Evolutionary conservation across 2,113 vertebrate genomes (phyloP), one percentile per base, ranked within the genome.

Genomic region (Xiphorhynchus elegans): DNA sequence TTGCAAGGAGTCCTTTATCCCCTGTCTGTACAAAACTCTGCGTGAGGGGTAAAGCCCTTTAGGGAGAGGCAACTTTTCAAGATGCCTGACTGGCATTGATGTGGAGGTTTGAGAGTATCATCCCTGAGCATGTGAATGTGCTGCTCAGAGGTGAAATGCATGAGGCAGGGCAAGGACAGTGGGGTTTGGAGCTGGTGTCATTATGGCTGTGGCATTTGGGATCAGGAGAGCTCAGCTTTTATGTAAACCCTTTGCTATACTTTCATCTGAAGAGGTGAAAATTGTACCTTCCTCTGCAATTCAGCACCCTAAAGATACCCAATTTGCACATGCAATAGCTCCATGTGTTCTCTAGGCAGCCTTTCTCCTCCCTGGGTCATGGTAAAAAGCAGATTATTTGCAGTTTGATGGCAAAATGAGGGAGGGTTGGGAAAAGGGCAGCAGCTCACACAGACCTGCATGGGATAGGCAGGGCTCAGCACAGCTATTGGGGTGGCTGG

Each of bases 41-140:
- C 25, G 31, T 47, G 25, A 86, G 44, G 40, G 66, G 24, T 40
- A 88, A 59, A 74, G 37, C 7, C 20, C 78, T 39, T 63, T 11
- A 49, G 31, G 63, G 35, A 87, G 55, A 77, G 39, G 21, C 42
- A 67, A 8, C 19, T 80, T 88, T 83, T 39, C 0, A 1, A 67
- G 70, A n/a, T 85, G 42, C 39, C 29, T 31, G 35, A 33, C 55
- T 82, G 26, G 25, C 73, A 37, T 5, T 64, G 60, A n/a, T 37
- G 26, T 1, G 1, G 26, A 24, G 19, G 25, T 85, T 90, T 55
- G 33, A 66, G 56, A 74, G 8, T 18, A 40, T 67, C 59, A 56
- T 49, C 35, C 52, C 74, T 44, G 58, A 72, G 62, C 9, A 29
- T 1, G 1, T 63, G 55, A 53, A 66, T 0, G 0, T 52, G 39